Conservation (phyloP, 2,888 invertebrate genomes). For the Diarsia rubi region DNA sequence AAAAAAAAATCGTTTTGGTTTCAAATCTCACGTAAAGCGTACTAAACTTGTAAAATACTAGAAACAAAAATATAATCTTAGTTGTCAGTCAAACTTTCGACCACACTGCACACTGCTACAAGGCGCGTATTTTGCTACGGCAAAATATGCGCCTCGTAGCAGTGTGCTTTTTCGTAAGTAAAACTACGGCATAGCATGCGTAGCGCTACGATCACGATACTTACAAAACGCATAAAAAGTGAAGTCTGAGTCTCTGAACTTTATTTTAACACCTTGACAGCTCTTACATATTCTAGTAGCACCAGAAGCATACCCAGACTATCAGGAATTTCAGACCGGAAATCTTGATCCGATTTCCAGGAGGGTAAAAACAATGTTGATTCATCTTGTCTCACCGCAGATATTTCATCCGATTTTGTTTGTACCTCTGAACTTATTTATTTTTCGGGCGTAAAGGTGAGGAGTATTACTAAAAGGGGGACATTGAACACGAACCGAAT, state of each 20-base stretch:
- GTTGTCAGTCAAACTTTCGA: background rate
- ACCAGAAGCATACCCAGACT: background rate
- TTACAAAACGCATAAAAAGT: background rate
- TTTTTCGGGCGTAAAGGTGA: background rate
- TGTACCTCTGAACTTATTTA: background rate
- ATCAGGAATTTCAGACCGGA: constrained; percentile 21
- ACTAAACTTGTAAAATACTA: background rate
- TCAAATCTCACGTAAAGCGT: background rate
- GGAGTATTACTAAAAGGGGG: background rate
- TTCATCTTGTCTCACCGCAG: constrained; percentile 8
- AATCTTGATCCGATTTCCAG: constrained; percentile 34
- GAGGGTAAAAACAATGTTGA: constrained; percentile 22
- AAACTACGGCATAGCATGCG: constrained; percentile 34
- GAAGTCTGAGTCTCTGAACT: background rate
- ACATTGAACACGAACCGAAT: background rate
- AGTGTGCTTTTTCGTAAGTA: too few species aligned
- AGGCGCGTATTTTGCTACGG: background rate
- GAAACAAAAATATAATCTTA: background rate
- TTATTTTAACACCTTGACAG: background rate
- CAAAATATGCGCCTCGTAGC: too few species aligned
- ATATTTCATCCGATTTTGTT: constrained; percentile 18
- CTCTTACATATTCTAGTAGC: background rate
- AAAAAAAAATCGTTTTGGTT: background rate
- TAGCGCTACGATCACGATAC: background rate
- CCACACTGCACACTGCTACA: background rate